Base-by-base conservation (phyloP, 2,888 invertebrate species). In the Fragum sueziense region DNA sequence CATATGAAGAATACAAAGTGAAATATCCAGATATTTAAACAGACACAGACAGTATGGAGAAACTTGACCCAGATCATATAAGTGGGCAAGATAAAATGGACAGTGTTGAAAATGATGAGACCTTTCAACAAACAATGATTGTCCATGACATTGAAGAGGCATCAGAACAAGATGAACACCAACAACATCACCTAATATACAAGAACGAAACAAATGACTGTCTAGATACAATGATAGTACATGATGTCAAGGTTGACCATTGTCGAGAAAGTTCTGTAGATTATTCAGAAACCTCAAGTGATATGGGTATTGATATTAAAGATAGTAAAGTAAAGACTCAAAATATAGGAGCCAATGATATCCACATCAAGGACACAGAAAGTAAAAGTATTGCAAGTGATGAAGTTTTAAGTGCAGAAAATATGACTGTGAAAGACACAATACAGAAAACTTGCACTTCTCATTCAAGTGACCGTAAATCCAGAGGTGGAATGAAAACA, bases 381-480 rank as follows among this genome's bases (percentile, higher is more conserved):
- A 65, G 65, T 34, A 65, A 65, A 37, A 34, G 41, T 34, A 14
- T 65, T 14, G 65, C 65, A 7, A 37, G 65, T 22, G 41, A 65
- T 65, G 65, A 65, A 65, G 41, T 65, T 14, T 3, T 65, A 22
- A 65, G 65, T 65, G 47, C 4, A n/a, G 47, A 29, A 27, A 69
- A 47, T 51, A 25, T 69, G 20, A n/a, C 52, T 29, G 27, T 29
- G 22, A 25, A n/a, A 29, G 27, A 14, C 6, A 11, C 11, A 25
- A 52, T 9, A 14, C n/a, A n/a, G n/a, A n/a, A n/a, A n/a, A n/a
- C n/a, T n/a, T n/a, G n/a, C n/a, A n/a, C n/a, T n/a, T n/a, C n/a
- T n/a, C n/a, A 22, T 37, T 1, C 67, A 37, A 25, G 22, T 37
- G 9, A 34, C 20, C 34, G 11, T 31, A 11, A 29, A 22, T 31